Evolutionary conservation across 64 coral and sea anemone genomes (phyloP), one percentile per base, ranked within the genome.

Genomic region (Pocillopora verrucosa): DNA sequence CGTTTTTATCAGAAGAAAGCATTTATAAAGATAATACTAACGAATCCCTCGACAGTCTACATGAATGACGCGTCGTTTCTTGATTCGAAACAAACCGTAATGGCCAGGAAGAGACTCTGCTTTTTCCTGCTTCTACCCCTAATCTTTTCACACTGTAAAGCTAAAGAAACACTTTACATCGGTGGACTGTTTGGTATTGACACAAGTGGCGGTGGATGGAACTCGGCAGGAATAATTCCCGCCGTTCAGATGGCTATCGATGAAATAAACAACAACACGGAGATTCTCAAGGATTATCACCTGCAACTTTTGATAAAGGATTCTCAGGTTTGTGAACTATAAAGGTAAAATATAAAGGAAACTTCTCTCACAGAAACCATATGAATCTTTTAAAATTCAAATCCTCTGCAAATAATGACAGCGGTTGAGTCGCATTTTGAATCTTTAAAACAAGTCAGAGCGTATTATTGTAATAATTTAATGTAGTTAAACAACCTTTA

Each of bases 161-260:
- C 41, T 16, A 77, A 76, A 76, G 70, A 91, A 56, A 91, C 80
- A 5, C 65, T 94, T 7, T 90, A 45, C 19, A 87, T 95, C 12
- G 93, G 93, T 3, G 93, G 89, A 3, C 36, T 95, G 12, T 95
- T 95, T 82, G 93, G 89, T 5, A 76, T 95, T 58, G 83, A 95
- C 51, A 88, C 89, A 0, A 91, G 84, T 69, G 67, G 76, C 16
- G 93, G 89, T 15, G 93, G 93, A 9, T 95, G 93, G 93, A 91
- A 88, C 19, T 95, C 93, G 6, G 93, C 84, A 36, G 93, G 93
- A 11, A 91, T 95, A 0, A 87, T 95, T 16, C 93, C 93, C 6
- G 93, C 89, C 60, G 93, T 91, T 61, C 68, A 95, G 82, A 91
- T 95, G 83, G 93, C 93, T 22, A 73, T 95, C 59, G 93, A 95